Percentiles rank a stretch among this genome's conserved stretches.
phyloP scores from a whole-genome alignment of 1,140 invertebrate species.

The Sminthurinus signatus region DNA sequence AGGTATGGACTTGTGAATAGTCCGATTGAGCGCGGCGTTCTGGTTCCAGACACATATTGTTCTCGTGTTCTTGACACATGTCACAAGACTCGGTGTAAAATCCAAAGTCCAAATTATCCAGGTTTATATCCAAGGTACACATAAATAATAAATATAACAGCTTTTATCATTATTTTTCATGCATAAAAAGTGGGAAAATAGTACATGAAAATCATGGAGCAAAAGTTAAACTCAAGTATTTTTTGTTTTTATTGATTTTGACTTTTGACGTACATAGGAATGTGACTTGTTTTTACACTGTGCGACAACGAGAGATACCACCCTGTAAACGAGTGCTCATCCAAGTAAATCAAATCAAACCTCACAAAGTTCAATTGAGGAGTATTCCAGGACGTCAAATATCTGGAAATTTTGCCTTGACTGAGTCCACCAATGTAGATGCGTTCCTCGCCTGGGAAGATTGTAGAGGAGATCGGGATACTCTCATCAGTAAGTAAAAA shows the following conservation, averaged over 20 bases:
- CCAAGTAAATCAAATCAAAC: conserved; percentile 59
- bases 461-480: conserved; percentile 79
- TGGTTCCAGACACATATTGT: conserved; percentile 81
- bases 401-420: conserved; percentile 36
- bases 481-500: too few species aligned
- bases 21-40: conserved; percentile 59
- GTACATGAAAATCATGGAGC: too few species aligned
- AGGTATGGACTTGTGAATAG: conserved; percentile 32
- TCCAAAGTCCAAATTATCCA: conserved; percentile 86
- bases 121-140: conserved; percentile 83
- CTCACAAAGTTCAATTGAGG: conserved; percentile 68
- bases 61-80: conserved; percentile 82
- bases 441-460: conserved; percentile 64
- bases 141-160: too few species aligned
- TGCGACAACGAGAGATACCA: conserved; percentile 72
- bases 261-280: too few species aligned
- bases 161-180: too few species aligned
- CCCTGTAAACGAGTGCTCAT: conserved; percentile 76
- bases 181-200: too few species aligned
- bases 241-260: too few species aligned
- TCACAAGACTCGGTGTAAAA: conserved; percentile 72
- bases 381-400: conserved; percentile 64
- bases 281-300: conserved; percentile 79
- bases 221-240: too few species aligned
- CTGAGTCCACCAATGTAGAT: conserved; percentile 46